Conservation (phyloP, 2,797 vertebrate genomes). For the Xyrichtys novacula region DNA sequence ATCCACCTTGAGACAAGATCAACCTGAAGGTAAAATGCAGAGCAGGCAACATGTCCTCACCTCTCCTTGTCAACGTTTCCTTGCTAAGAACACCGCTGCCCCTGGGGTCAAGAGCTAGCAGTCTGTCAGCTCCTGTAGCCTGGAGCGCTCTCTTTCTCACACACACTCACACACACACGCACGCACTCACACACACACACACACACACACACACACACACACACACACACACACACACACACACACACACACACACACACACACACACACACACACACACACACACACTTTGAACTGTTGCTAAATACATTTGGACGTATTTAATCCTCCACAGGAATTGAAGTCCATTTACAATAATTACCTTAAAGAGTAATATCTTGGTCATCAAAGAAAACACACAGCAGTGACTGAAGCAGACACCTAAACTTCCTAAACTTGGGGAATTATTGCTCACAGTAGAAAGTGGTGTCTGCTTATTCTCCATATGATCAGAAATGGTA, state of each 20-base stretch:
- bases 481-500: no score
- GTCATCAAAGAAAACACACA: no score
- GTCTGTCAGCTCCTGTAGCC: conserved; percentile 64
- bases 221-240: not conserved
- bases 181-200: no score
- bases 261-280: not conserved
- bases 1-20: conserved; percentile 65
- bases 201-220: not conserved
- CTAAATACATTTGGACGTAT: conserved; percentile 8
- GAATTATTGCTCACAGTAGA: no score
- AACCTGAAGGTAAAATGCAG: conserved; percentile 77
- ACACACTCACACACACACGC: not conserved
- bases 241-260: not conserved
- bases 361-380: no score
- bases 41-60: conserved; percentile 75
- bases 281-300: not conserved
- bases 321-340: no score
- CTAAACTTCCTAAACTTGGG: no score
- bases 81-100: conserved; percentile 38
- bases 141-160: conserved; percentile 22
- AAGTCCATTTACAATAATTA: no score
- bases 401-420: no score
- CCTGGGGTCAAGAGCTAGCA: conserved; percentile 68
- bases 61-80: conserved; percentile 69
- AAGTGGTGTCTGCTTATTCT: no score